Percentiles rank a stretch among this genome's conserved stretches.
Evolutionary conservation across 1,140 invertebrate species (phyloP).

Genomic region (Pseudomyrmex pallidus): DNA sequence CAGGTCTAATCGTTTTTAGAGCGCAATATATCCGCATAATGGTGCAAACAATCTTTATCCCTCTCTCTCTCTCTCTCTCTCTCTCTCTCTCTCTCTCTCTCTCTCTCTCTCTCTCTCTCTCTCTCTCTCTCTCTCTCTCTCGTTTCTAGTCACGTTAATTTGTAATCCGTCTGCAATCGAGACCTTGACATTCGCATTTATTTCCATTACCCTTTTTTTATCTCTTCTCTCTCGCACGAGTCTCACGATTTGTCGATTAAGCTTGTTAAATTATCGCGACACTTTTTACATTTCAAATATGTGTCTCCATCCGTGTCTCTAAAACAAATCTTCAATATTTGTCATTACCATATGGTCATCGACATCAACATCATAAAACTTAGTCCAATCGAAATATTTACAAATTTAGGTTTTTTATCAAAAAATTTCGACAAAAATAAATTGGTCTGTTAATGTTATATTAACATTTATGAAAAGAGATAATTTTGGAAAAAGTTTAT

Average conservation of each 20-base stretch:
- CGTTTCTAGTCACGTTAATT: slow-evolving; percentile 11
- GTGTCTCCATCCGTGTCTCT: not conserved
- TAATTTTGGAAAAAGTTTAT: no score
- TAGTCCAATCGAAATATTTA: not conserved
- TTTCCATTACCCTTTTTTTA: slow-evolving; percentile 48
- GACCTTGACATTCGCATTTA: slow-evolving; percentile 58
- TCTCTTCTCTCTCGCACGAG: slow-evolving; percentile 11
- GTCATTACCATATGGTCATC: no score
- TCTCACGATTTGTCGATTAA: slow-evolving; percentile 38
- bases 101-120: not conserved
- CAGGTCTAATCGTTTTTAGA: slow-evolving; percentile 9
- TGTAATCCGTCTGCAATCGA: slow-evolving; percentile 28
- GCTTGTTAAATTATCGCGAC: slow-evolving; percentile 23
- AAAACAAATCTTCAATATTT: no score
- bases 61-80: not conserved
- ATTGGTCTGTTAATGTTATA: no score
- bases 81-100: not conserved
- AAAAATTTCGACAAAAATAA: not conserved
- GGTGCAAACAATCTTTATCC: not conserved
- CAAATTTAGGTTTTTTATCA: not conserved
- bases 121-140: not conserved
- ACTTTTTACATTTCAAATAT: slow-evolving; percentile 24
- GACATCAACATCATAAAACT: not conserved
- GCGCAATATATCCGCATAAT: slow-evolving; percentile 50
- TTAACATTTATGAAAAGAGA: no score